These are phyloP conservation scores for Galagoides demidoff DNA, from an alignment of 2,797 vertebrate genomes.

Conservation along the genomic window DNA sequence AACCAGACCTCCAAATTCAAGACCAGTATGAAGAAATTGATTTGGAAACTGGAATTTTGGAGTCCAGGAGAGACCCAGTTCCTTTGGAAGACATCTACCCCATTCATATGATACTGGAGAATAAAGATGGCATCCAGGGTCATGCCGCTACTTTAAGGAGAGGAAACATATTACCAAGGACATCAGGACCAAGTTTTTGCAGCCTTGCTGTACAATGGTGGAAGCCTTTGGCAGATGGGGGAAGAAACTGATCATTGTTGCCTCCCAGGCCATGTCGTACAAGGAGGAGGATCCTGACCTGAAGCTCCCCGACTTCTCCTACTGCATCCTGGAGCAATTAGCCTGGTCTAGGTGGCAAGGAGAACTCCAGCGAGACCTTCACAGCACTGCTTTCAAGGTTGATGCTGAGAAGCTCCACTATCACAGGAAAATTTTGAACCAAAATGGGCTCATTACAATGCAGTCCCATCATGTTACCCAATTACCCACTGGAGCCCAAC, in stretches of 20 bases:
- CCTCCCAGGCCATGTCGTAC: conserved; percentile 91
- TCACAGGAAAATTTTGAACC: conserved; percentile 92
- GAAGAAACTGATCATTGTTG: conserved; percentile 93
- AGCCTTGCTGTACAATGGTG: conserved; percentile 84
- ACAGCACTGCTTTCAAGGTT: conserved; percentile 91
- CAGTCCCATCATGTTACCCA: conserved; percentile 93
- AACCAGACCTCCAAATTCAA: conserved; percentile 89
- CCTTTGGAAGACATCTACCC: conserved; percentile 91
- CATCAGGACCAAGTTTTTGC: conserved; percentile 88
- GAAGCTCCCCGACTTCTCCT: conserved; percentile 93
- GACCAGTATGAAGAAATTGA: conserved; percentile 91
- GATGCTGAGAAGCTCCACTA: conserved; percentile 97
- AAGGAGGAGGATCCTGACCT: conserved; percentile 93
- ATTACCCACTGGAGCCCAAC: conserved; percentile 90
- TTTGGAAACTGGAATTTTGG: conserved; percentile 90
- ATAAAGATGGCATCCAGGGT: conserved; percentile 93
- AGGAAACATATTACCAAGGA: conserved; percentile 90
- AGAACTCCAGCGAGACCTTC: conserved; percentile 96
- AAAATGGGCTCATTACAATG: conserved; percentile 93
- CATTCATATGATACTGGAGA: conserved; percentile 90
- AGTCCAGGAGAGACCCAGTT: conserved; percentile 77
- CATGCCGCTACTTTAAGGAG: conserved; percentile 91
- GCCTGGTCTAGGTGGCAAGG: conserved; percentile 97
- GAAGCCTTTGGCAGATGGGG: conserved; percentile 93
- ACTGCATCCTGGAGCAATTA: conserved; percentile 96